Base-by-base conservation (phyloP, 2,113 vertebrate genomes). In the Trogon melanurus region DNA sequence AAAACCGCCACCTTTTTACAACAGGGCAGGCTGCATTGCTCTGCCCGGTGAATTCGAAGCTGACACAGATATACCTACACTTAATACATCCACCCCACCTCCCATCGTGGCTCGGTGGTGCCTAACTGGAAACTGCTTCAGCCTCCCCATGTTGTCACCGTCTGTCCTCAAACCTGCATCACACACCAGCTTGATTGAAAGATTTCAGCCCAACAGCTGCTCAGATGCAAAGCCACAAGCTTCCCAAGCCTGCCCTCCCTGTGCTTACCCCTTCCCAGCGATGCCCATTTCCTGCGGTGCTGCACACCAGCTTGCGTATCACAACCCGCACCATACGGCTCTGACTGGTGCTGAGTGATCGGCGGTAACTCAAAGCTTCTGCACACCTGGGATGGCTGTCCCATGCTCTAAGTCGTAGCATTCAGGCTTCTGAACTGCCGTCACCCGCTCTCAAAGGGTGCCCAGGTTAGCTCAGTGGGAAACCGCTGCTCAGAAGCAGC, bases 171-270 rank as follows among this genome's bases (percentile, higher is more conserved):
- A 84, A 32, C 44, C 36, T 72, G 58, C 67, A 89, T 48, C 79
- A n/a, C 25, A 44, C 91, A 65, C 95, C 22, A 16, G 67, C 87
- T 96, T 96, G 73, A 93, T 92, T 88, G 76, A 82, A 93, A 92
- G 73, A 51, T 82, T 88, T 94, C 61, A 44, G 81, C 79, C 85
- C 83, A 53, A 79, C 91, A 86, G 25, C 51, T 81, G 64, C 61
- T 80, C 79, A 88, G 72, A 64, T 89, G 65, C 73, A 94, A 92
- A 93, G 88, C 91, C n/a, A 22, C 51, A 58, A 65, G 27, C 38
- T 90, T 95, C 56, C 83, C 79, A 44, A 79, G 67, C 56, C 38
- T 91, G 83, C 23, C 12, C 11, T 64, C 16, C 4, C 29, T 1
- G 0, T 34, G 13, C 23, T 72, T 5, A 0, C 30, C 71, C 48